These are phyloP conservation scores for Xiphophorus birchmanni DNA, from an alignment of 2,797 vertebrate species.

Conservation along the genomic window DNA sequence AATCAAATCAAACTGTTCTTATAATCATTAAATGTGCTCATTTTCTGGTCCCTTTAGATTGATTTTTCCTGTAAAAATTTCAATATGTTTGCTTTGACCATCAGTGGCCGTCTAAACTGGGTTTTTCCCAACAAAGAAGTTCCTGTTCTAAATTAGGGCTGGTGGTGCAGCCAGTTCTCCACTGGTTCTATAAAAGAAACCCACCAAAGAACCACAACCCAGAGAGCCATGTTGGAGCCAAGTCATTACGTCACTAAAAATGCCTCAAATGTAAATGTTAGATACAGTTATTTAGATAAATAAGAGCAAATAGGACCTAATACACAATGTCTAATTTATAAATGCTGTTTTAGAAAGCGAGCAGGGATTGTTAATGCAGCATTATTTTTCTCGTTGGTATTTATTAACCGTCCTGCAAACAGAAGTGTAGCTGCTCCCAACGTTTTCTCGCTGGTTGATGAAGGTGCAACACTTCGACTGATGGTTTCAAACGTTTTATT, in stretches of 20 bases:
- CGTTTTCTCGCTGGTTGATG: no score
- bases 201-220: background rate
- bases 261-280: background rate
- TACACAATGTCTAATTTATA: background rate
- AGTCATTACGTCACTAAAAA: background rate
- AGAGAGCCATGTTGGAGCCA: background rate
- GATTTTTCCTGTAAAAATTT: background rate
- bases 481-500: no score
- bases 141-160: background rate
- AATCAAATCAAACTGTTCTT: background rate
- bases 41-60: background rate
- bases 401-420: background rate
- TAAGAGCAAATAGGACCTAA: background rate
- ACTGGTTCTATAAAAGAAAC: slow-evolving; percentile 1
- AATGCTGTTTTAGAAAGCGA: background rate
- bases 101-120: background rate
- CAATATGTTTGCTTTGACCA: background rate
- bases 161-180: background rate
- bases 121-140: background rate
- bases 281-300: background rate
- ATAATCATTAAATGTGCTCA: background rate
- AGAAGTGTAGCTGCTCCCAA: no score
- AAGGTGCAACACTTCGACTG: no score
- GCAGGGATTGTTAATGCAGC: background rate
- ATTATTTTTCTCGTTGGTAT: background rate